Conservation (phyloP, 1,140 invertebrate species). For the Triops cancriformis region DNA sequence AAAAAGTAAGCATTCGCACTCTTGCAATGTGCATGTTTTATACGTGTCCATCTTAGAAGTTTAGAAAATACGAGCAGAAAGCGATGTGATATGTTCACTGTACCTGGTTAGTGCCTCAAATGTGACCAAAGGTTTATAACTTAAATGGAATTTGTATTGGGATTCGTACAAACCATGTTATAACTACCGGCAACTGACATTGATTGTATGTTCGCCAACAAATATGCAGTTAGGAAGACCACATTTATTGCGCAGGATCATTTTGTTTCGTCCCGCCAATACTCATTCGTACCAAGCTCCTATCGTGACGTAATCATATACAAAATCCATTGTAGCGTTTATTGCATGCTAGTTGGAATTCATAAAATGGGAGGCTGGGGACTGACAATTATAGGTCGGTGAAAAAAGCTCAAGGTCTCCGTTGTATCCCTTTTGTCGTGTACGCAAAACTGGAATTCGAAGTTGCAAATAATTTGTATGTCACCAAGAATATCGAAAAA, state of each 20-base stretch:
- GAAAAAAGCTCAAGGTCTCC: not conserved
- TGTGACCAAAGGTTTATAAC: not conserved
- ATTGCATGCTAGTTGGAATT: not conserved
- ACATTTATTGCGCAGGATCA: not conserved
- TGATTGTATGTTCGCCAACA: not conserved
- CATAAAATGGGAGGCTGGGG: not conserved
- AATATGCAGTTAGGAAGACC: not conserved
- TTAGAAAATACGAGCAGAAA: not conserved
- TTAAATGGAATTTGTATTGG: not conserved
- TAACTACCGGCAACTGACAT: not conserved
- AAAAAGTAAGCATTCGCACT: conserved; percentile 11
- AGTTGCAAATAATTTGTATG: not conserved
- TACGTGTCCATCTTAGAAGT: not conserved
- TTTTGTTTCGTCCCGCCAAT: not conserved
- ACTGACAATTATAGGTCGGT: not conserved
- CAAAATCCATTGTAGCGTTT: not conserved
- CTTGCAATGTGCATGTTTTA: conserved; percentile 7
- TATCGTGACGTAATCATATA: not conserved
- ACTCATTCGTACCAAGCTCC: not conserved
- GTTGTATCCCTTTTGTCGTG: not conserved
- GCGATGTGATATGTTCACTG: not conserved
- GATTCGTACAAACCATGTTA: not conserved
- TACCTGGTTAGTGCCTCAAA: not conserved
- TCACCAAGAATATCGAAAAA: not conserved
- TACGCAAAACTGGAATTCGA: not conserved